Evolutionary conservation across 2,797 vertebrate species (phyloP), one percentile per base, ranked within the genome.

Genomic region (Delichon dasypus): DNA sequence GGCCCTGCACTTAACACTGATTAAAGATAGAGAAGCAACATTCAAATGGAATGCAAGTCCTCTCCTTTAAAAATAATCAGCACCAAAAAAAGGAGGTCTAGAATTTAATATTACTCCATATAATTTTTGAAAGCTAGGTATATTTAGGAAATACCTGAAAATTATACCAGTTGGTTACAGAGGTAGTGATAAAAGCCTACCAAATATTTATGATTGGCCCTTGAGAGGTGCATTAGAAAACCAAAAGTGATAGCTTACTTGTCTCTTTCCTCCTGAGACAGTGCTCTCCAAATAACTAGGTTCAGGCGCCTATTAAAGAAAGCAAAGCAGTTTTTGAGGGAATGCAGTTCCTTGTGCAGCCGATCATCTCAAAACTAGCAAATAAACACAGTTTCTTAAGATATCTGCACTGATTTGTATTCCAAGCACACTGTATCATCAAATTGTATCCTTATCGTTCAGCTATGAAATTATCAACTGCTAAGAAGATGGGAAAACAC

Each of bases 241-340:
- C 12, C 15, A 66, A 82, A 89, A 80, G 21, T 50, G 55, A 71
- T 23, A 61, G 74, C 98, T 98, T 98, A 98, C 98, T 97, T 98
- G 72, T 98, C 95, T 97, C 93, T 98, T 94, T 98, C 98, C 34
- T 98, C 97, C 93, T 97, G 95, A 90, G 98, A 87, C 14, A 98
- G 93, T 11, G 96, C 97, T 96, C 75, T 97, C 98, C 98, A 98
- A 78, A 98, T 72, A 73, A 98, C 55, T 78, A 97, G 90, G 96
- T 98, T 97, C 79, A 98, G 96, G 34, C 91, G 97, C 82, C 98
- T 98, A 57, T 97, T 95, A 89, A 72, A 86, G 62, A 94, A 97
- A 95, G 90, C 19, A 92, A 92, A 95, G 75, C 17, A 61, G 54
- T 50, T 71, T 90, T 78, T 88, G 66, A 91, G 65, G 55, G 29